phyloP scores from a whole-genome alignment of 2,113 vertebrate genomes.

The Pyxicephalus adspersus region DNA sequence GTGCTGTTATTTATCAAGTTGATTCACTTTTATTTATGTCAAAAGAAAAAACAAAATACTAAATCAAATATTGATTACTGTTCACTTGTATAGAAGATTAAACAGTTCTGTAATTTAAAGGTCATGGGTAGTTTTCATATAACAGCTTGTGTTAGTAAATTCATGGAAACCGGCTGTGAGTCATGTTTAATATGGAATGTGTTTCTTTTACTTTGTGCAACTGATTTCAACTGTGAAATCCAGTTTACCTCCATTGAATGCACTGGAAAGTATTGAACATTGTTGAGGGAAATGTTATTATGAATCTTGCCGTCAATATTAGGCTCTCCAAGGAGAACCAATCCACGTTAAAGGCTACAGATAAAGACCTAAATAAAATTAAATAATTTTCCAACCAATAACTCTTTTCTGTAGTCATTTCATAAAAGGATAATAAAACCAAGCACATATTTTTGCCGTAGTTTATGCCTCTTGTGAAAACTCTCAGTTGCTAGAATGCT shows the following conservation, averaged over 20 bases:
- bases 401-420: too few species aligned
- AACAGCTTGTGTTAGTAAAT: not conserved
- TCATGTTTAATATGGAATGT: not conserved
- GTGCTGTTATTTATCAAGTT: slow-evolving; percentile 28
- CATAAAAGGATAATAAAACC: too few species aligned
- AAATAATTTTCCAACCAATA: too few species aligned
- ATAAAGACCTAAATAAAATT: too few species aligned
- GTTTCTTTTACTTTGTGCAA: not conserved
- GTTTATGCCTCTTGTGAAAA: too few species aligned
- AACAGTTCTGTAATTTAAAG: slow-evolving; percentile 15
- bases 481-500: too few species aligned
- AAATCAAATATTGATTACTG: slow-evolving; percentile 43
- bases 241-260: not conserved
- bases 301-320: not conserved
- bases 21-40: slow-evolving; percentile 37
- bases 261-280: not conserved
- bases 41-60: slow-evolving; percentile 37
- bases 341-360: not conserved
- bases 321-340: not conserved
- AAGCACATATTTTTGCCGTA: too few species aligned
- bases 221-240: not conserved
- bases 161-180: not conserved
- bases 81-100: slow-evolving; percentile 20
- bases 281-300: not conserved
- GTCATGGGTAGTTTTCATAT: slow-evolving; percentile 6